Evolutionary conservation across 2,113 vertebrate genomes (phyloP), one percentile per base, ranked within the genome.

Genomic region (Enhydra lutris): DNA sequence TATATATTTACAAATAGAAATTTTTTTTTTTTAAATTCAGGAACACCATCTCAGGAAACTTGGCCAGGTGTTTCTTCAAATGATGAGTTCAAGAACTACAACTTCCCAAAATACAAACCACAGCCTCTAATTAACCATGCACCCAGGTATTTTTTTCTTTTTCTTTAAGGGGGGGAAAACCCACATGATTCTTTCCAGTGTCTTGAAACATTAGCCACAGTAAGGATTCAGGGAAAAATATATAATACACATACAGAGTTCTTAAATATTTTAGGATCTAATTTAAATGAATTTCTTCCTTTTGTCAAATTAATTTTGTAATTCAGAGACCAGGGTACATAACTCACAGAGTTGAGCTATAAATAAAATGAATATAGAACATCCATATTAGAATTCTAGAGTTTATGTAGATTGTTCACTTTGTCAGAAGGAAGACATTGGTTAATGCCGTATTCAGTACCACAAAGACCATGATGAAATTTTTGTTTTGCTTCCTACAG

Each of bases 1-100:
- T 94, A 7, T 63, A 4, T 95, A 78, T 84, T 86, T 89, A 39
- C 50, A 88, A 63, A 24, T 87, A 61, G 61, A 26, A 24, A 4
- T 74, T 88, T 55, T 18, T 55, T 15, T 74, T 76, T 47, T 98
- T 96, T 86, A 4, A 61, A 98, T 79, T 93, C 98, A 99, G 99
- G 99, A 98, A 99, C 99, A 76, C 99, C 99, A 13, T 99, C 99
- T 97, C 99, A 99, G 98, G 99, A 99, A 97, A 99, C 99, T 85
- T 99, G 99, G 99, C 99, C 99, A 34, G 99, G 99, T 97, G 99
- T 99, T 99, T 99, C 99, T 97, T 99, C 99, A 98, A 99, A 99
- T 95, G 99, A 99, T 89, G 99, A 99, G 97, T 99, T 99, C 98
- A 99, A 99, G 98, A 99, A 99, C 97, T 99, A 99, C 98, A 99